Evolutionary conservation across 2,888 invertebrate genomes (phyloP), one percentile per base, ranked within the genome.

Genomic region (Hirtodrosophila duncani): DNA sequence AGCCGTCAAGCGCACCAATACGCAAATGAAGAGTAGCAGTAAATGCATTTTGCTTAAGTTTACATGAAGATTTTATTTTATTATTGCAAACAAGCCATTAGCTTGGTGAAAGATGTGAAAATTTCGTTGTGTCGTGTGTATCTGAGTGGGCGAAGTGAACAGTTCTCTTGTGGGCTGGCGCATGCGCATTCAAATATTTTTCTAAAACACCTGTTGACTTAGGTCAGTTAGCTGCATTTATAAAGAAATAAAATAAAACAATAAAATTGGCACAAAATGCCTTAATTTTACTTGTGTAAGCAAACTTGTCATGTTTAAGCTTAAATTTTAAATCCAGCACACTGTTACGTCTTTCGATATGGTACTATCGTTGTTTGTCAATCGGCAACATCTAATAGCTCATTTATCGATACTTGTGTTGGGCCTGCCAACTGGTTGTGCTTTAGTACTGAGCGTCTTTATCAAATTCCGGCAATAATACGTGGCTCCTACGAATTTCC

Each of bases 101-200:
- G 8, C 13, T 20, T 43, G 34, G 8, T 7, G 11, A 18, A 27
- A 21, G n/a, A 16, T n/a, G 13, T 24, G 60, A 80, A 70, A 74
- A 77, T 61, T 60, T 30, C 43, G 23, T n/a, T n/a, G n/a, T n/a
- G 36, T 34, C 53, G 78, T 72, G 58, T 67, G 78, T 78, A 74
- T 68, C 66, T 60, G 24, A 23, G 7, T 53, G 50, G 41, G 39
- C 37, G 62, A 39, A 27, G 14, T 10, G 17, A 3, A 46, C 29
- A 20, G 29, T 24, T n/a, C 18, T 43, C 16, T 11, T 8, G 29
- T 41, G 33, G 34, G 36, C 30, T 20, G 17, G 79, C 79, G 72
- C 79, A 64, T 23, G 58, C 72, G 72, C 71, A 29, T 3, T 57
- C 34, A n/a, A 8, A 8, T 7, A 1, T 6, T 7, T 10, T 2